Base-by-base conservation (phyloP, 2,113 vertebrate genomes). In the Hassar affinis region DNA sequence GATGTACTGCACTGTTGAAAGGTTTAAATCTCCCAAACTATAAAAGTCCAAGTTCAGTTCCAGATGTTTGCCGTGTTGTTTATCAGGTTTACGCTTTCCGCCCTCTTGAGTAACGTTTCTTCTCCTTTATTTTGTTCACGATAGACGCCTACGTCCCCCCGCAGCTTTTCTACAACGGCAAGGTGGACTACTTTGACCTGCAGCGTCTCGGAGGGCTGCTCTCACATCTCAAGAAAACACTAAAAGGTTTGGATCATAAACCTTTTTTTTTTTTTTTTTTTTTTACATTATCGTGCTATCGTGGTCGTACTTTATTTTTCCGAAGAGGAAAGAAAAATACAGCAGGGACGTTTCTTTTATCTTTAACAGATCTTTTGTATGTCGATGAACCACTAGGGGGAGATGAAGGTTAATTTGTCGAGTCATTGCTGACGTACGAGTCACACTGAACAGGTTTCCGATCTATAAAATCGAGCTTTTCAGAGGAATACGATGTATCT, bases 141-240 rank as follows among this genome's bases (percentile, higher is more conserved):
- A 11, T 86, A 99, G 98, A 96, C 22, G 97, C 96, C 0, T 98
- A 97, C 76, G 93, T 99, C 17, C 97, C 98, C 0, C 98, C 98
- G 20, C 98, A 99, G 91, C 90, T 99, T 66, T 99, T 99, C 93
- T 99, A 98, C 91, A 99, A 99, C 1, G 98, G 97, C 83, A 99
- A 99, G 83, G 97, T 99, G 89, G 97, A 99, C 91, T 99, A 98
- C 92, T 99, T 98, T 62, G 98, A 99, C 91, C 95, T 98, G 69
- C 98, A 99, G 92, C 92, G 97, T 47, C 95, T 99, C 0, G 98
- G 98, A 6, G 98, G 98, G 8, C 96, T 99, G 52, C 93, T 99
- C 25, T 98, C 97, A n/a, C 98, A 99, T 87, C 93, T 99, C 54
- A 97, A 97, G 90, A 99, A 99, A 84, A 97, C 96, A 0, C 94